Evolutionary conservation across 2,113 vertebrate genomes (phyloP).

Genomic region (Pao palembangensis): DNA sequence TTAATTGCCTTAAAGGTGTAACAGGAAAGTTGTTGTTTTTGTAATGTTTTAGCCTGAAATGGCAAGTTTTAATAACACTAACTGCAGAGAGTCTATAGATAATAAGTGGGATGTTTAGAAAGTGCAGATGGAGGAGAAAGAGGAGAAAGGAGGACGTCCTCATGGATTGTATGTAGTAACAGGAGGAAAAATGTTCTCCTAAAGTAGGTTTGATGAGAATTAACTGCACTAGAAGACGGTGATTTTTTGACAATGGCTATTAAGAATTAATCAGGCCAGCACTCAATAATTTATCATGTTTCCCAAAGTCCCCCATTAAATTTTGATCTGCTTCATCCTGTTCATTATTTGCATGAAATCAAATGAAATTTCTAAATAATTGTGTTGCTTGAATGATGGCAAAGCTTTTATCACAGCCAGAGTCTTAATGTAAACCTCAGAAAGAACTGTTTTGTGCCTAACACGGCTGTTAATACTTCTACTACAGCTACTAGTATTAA

Average conservation of each 20-base stretch:
- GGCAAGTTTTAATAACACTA: neutral
- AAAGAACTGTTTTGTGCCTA: conserved; percentile 7
- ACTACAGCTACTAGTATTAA: no score
- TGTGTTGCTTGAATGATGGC: conserved; percentile 49
- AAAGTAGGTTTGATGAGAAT: conserved; percentile 69
- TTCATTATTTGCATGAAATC: conserved; percentile 75
- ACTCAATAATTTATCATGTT: conserved; percentile 74
- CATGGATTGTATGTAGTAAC: neutral
- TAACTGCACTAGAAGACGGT: conserved; percentile 60
- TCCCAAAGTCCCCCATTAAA: conserved; percentile 76
- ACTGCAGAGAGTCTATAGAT: neutral
- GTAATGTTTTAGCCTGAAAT: no score
- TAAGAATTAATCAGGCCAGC: conserved; percentile 74
- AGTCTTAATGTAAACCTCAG: conserved; percentile 1
- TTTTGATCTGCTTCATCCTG: conserved; percentile 70
- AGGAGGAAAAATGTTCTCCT: conserved; percentile 25
- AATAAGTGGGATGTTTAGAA: neutral
- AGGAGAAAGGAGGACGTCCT: conserved; percentile 2
- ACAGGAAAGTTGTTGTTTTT: no score
- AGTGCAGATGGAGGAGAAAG: neutral
- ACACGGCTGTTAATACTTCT: conserved; percentile 1
- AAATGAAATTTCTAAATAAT: conserved; percentile 67
- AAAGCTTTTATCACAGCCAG: conserved; percentile 5
- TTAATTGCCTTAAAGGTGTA: no score
- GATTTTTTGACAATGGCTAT: conserved; percentile 78